Base-by-base conservation (phyloP, 2,888 invertebrate genomes). In the Gerris lacustris region DNA sequence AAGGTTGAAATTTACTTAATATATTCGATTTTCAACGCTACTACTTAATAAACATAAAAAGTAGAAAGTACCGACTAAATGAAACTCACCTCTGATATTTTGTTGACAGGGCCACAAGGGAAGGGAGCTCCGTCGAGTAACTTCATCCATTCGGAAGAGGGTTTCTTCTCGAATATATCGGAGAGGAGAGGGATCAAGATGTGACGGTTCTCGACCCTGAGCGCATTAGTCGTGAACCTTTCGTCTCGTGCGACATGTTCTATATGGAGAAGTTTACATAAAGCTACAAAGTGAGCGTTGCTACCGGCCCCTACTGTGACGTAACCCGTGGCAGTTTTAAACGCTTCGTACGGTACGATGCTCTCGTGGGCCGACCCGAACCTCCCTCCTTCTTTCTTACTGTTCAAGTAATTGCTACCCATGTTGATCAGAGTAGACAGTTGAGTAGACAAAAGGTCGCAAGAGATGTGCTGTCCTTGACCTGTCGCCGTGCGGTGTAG, bases 321-420 rank as follows among this genome's bases (percentile, higher is more conserved):
- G 77, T 89, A 89, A 0, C 91, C 91, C 79, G 94, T 90, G 78
- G 84, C 85, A 0, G 94, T 92, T 77, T 86, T 84, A 78, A 96
- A 97, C 5, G 91, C 87, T 83, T 96, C 89, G 79, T 98, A 97
- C 0, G 97, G 97, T 0, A 97, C 97, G 73, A 98, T 89, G 79
- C 92, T 95, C 72, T 89, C 91, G 80, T 98, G 97, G 0, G 92
- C 92, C 0, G 96, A 96, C n/a, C 97, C 97, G 87, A 90, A 90
- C 69, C 92, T 84, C 72, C 84, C 82, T 6, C 73, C 75, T 82
- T 76, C 75, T 47, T 84, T 83, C 0, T 88, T 89, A 67, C 88
- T 89, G 80, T 97, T 98, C 45, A 98, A 82, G 80, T 92, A 97
- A 81, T 92, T 95, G 0, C 90, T 89, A 0, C 88, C 96, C 11